Evolutionary conservation across 92 coral and sea anemone species (phyloP), one percentile per base, ranked within the genome.

Genomic region (Galaxea fascicularis): DNA sequence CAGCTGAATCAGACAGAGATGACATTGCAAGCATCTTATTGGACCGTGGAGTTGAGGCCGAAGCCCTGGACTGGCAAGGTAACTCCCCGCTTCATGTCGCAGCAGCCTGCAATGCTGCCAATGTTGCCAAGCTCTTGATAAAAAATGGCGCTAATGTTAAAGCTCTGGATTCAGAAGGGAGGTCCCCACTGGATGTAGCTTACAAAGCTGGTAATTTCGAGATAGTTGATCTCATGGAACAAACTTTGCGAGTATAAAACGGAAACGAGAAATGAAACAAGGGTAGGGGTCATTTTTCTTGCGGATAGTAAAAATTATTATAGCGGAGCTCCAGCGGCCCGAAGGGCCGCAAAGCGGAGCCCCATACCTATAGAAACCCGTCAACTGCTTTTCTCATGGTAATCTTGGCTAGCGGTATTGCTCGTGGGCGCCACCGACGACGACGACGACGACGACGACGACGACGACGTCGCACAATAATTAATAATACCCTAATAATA

Each of bases 1-100:
- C 97, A 59, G 91, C 93, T 53, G 82, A 83, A 56, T 87, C 97
- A 22, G 92, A 88, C 53, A 89, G 97, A 73, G 95, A 93, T 18
- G 97, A 93, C 90, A 91, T 93, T 10, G 93, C 86, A 18, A 86
- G 67, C 65, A 90, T 91, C 30, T 87, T 93, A 46, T 58, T 93
- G 82, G 94, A 79, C 87, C 91, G 77, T 59, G 78, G 83, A 25
- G 88, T 90, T 8, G 93, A 93, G 27, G 52, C 87, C 0, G 88
- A 91, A 24, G 86, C 88, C 10, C 20, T 74, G 21, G 89, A 91
- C 73, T 83, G 78, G 71, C 77, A 75, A 11, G 94, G 82, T 28
- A 74, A 53, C 74, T 82, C 94, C 64, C 95, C 97, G 6, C 73
- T 93, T 56, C 97, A 93, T 74, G 56, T 91, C 49, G 93, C 97